phyloP scores from a whole-genome alignment of 2,113 vertebrate genomes.

The Vicugna pacos region DNA sequence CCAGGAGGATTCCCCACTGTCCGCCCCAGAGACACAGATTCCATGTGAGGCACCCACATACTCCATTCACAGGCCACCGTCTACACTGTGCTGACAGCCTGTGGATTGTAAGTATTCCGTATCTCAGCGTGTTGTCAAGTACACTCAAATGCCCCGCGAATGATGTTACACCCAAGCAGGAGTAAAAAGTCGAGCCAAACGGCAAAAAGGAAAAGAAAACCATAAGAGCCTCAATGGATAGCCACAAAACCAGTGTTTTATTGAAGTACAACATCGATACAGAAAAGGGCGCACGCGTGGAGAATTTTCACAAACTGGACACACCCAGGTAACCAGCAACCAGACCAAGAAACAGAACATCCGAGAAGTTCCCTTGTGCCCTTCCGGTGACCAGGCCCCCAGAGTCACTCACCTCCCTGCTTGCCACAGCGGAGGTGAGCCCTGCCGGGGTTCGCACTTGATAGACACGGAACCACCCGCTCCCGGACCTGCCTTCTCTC shows the following conservation, averaged over 20 bases:
- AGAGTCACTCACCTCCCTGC: background rate
- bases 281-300: background rate
- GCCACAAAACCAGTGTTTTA: conserved; percentile 66
- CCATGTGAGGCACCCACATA: accelerated
- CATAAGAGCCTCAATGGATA: background rate
- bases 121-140: background rate
- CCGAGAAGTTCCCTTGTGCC: background rate
- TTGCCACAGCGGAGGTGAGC: background rate
- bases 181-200: background rate
- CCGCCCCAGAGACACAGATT: background rate
- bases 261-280: conserved; percentile 61
- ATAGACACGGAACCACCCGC: accelerated
- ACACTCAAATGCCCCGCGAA: background rate
- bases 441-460: background rate
- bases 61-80: accelerated
- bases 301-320: background rate
- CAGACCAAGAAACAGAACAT: background rate
- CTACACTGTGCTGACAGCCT: no score
- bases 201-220: background rate
- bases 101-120: background rate
- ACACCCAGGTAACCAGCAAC: background rate
- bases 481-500: accelerated
- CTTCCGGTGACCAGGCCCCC: no score
- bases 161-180: background rate
- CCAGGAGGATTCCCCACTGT: background rate